Evolutionary conservation across 2,113 vertebrate genomes (phyloP).

Genomic region (Ornithorhynchus anatinus): DNA sequence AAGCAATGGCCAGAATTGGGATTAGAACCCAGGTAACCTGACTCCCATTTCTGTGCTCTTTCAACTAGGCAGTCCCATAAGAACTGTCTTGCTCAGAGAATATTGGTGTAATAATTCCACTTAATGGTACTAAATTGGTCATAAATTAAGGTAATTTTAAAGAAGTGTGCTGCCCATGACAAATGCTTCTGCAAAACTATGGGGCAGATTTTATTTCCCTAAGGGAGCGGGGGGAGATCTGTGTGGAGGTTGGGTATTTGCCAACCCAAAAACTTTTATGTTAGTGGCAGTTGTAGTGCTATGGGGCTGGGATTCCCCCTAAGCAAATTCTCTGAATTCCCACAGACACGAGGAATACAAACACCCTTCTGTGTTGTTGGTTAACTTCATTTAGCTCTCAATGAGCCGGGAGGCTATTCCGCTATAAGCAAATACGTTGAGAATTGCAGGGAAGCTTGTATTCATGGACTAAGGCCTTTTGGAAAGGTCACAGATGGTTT

Average conservation of each 20-base stretch:
- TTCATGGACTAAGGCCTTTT: conserved; percentile 33
- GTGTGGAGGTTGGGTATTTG: not conserved
- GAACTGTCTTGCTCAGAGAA: not conserved
- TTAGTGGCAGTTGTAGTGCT: conserved; percentile 26
- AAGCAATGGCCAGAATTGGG: no score
- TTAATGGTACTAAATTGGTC: conserved; percentile 43
- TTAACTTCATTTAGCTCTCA: conserved; percentile 40
- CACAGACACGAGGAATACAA: conserved; percentile 38
- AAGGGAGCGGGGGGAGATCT: not conserved
- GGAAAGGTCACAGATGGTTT: conserved; percentile 50
- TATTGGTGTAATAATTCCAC: conserved; percentile 28
- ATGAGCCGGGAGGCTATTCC: conserved; percentile 29
- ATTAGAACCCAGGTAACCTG: no score
- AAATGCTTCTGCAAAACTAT: conserved; percentile 11
- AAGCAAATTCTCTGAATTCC: conserved; percentile 24
- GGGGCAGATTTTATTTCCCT: conserved; percentile 4
- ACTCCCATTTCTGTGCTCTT: no score
- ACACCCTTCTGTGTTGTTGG: conserved; percentile 21
- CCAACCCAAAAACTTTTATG: not conserved
- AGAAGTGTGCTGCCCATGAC: conserved; percentile 20
- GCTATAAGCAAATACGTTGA: conserved; percentile 25
- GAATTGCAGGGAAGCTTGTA: conserved; percentile 33
- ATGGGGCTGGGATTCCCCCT: conserved; percentile 7
- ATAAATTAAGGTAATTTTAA: conserved; percentile 47
- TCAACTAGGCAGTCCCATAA: no score